A percentile compares a stretch with the other conserved stretches of the same genome.
Evolutionary conservation across 2,797 vertebrate species (phyloP).

Genomic region (Emys orbicularis): DNA sequence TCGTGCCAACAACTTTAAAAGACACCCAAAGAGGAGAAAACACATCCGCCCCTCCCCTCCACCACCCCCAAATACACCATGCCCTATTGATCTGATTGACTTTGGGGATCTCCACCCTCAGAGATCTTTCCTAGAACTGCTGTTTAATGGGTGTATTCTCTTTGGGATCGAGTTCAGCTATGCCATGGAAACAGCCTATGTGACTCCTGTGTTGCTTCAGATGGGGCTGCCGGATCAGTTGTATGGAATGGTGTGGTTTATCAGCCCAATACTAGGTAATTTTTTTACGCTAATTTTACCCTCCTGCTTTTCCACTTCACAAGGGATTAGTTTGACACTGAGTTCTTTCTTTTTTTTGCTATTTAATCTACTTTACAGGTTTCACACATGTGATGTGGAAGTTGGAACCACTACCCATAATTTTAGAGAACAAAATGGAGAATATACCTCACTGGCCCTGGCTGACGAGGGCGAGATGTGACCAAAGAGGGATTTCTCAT

Average conservation of each 20-base stretch:
- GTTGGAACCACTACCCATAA: background rate
- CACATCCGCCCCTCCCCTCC: conserved; percentile 93
- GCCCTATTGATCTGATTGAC: conserved; percentile 91
- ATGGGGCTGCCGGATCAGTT: conserved; percentile 97
- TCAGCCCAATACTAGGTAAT: conserved; percentile 96
- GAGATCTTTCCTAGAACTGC: conserved; percentile 91
- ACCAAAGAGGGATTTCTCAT: background rate
- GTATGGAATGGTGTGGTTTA: conserved; percentile 98
- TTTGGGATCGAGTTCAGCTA: conserved; percentile 99
- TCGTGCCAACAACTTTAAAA: conserved; percentile 98
- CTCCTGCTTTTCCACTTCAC: background rate
- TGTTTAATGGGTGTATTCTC: conserved; percentile 95
- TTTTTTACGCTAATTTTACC: background rate
- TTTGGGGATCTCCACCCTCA: conserved; percentile 92
- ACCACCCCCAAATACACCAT: conserved; percentile 95
- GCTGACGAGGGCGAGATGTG: background rate
- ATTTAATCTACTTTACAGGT: background rate
- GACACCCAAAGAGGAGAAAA: conserved; percentile 93
- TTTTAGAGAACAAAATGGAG: background rate
- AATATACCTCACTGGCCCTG: background rate
- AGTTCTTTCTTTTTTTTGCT: background rate
- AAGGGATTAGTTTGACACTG: background rate
- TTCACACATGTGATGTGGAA: accelerated
- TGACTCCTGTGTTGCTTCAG: conserved; percentile 95
- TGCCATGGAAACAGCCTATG: conserved; percentile 98